Conservation (phyloP, 2,797 vertebrate species). For the Cetoscarus ocellatus region DNA sequence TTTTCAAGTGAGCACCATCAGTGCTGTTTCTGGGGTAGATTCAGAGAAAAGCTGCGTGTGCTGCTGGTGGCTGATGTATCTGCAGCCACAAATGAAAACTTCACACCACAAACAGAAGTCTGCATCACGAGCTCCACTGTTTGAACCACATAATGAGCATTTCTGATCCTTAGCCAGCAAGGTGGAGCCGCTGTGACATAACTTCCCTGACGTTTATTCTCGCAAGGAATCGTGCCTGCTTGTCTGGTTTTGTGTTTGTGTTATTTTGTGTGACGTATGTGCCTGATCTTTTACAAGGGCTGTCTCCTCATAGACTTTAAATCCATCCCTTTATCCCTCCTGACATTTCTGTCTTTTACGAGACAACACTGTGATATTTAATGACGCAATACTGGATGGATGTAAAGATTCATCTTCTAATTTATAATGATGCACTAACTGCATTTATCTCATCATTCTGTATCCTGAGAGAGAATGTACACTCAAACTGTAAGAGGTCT, state of each 20-base stretch:
- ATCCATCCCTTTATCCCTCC: conserved; percentile 39
- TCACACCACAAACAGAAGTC: conserved; percentile 9
- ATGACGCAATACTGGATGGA: conserved; percentile 31
- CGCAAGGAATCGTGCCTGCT: conserved; percentile 8
- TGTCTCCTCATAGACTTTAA: conserved; percentile 29
- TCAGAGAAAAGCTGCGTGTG: conserved; percentile 38
- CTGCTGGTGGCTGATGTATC: conserved; percentile 47
- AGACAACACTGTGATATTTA: conserved; percentile 54
- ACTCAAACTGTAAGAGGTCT: conserved; percentile 18
- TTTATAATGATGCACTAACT: conserved; percentile 31
- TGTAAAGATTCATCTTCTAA: conserved; percentile 16
- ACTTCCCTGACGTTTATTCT: conserved; percentile 19
- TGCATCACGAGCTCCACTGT: conserved; percentile 13
- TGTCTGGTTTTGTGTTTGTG: conserved; percentile 13
- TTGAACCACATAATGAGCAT: conserved; percentile 26
- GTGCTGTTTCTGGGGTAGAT: background rate
- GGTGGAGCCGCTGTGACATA: conserved; percentile 45
- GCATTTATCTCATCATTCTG: background rate
- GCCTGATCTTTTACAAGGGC: conserved; percentile 49
- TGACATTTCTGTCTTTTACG: conserved; percentile 32
- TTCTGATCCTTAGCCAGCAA: conserved; percentile 47
- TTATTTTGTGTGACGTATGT: conserved; percentile 28
- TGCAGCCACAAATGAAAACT: conserved; percentile 13
- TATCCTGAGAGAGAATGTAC: conserved; percentile 25
- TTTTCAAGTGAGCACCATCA: conserved; percentile 1